A percentile compares a stretch with the other conserved stretches of the same genome.
Evolutionary conservation across 1,140 invertebrate species (phyloP).

Genomic region (Alviniconcha marisindica): DNA sequence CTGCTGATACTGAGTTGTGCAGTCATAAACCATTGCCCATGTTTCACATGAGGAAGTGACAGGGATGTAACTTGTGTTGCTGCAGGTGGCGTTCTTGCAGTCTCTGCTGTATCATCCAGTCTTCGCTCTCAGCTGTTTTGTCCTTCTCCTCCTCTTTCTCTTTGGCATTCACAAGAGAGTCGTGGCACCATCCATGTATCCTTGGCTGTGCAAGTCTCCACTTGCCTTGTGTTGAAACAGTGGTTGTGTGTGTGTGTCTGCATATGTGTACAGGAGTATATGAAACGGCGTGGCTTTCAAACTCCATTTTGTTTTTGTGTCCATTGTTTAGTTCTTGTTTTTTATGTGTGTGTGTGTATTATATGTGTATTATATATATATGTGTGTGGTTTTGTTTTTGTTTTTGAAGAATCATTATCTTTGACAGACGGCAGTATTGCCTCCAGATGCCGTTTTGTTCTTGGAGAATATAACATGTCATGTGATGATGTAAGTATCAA

Average conservation of each 20-base stretch:
- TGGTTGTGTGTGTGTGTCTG: not conserved
- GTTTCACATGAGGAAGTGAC: no score
- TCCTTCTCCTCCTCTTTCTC: constrained; percentile 92
- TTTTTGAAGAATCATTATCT: not conserved
- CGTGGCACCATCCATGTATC: constrained; percentile 93
- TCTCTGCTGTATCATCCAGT: constrained; percentile 97
- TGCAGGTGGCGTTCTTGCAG: constrained; percentile 87
- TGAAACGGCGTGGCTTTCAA: no score
- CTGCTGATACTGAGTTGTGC: no score
- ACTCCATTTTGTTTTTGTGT: not conserved
- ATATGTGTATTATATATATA: not conserved
- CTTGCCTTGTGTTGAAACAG: no score
- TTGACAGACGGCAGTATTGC: constrained; percentile 82
- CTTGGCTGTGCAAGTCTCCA: no score
- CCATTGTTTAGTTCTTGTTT: no score
- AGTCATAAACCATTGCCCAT: no score
- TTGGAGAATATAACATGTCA: constrained; percentile 98
- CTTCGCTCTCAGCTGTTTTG: constrained; percentile 92
- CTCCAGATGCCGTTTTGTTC: constrained; percentile 89
- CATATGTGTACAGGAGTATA: no score
- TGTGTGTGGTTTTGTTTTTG: no score
- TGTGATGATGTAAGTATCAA: constrained; percentile 94
- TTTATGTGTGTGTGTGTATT: not conserved
- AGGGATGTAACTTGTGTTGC: no score
- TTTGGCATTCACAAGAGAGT: constrained; percentile 96